Evolutionary conservation across 2,888 invertebrate genomes (phyloP).

Genomic region (Gymnosoma rotundatum): DNA sequence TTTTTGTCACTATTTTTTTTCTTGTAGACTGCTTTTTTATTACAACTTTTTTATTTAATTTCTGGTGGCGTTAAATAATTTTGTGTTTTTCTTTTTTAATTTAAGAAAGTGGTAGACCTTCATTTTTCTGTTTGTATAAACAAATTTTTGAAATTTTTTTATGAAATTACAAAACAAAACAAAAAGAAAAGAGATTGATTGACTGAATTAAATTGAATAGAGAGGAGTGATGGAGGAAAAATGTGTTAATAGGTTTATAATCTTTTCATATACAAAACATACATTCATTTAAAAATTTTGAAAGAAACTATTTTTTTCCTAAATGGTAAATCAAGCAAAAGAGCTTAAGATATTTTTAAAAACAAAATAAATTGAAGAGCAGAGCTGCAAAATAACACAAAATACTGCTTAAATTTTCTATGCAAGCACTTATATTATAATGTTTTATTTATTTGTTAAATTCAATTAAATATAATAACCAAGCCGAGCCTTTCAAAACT

Average conservation of each 20-base stretch:
- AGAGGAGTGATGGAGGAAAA: constrained; percentile 4
- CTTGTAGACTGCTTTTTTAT: constrained; percentile 22
- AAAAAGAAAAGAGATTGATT: constrained; percentile 28
- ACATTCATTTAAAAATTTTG: not conserved
- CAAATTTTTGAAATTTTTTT: constrained; percentile 50
- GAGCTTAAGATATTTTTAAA: too few species aligned
- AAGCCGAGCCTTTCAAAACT: too few species aligned
- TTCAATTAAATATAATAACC: too few species aligned
- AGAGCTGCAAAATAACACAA: too few species aligned
- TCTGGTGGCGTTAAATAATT: constrained; percentile 29
- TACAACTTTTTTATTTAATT: constrained; percentile 34
- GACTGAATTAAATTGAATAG: not conserved
- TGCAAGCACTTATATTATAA: too few species aligned
- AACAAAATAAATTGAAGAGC: too few species aligned
- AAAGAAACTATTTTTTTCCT: too few species aligned
- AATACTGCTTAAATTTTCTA: too few species aligned
- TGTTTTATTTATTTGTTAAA: too few species aligned
- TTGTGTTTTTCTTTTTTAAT: constrained; percentile 20
- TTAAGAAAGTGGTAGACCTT: constrained; percentile 79
- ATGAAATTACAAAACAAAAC: constrained; percentile 2
- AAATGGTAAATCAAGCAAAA: too few species aligned
- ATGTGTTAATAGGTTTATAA: constrained; percentile 52
- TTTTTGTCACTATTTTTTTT: constrained; percentile 57
- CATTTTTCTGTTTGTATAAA: constrained; percentile 57
- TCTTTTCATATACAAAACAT: not conserved